Evolutionary conservation across 2,797 vertebrate species (phyloP).

Genomic region (Artibeus jamaicensis): DNA sequence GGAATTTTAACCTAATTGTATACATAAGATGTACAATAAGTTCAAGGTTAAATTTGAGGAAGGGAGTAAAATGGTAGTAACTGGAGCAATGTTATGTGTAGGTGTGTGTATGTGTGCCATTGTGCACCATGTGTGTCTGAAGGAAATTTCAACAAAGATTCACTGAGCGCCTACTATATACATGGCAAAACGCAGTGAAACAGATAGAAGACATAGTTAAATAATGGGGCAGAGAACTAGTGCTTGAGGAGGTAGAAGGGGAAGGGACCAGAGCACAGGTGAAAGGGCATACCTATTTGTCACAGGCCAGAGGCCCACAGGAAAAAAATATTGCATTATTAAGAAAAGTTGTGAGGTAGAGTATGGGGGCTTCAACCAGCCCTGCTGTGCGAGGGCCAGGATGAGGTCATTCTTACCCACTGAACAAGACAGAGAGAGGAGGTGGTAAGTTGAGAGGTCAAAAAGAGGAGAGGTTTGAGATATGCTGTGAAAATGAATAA

Average conservation of each 20-base stretch:
- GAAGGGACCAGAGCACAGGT: background rate
- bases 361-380: background rate
- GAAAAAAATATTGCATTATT: background rate
- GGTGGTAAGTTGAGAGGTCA: background rate
- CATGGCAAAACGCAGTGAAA: background rate
- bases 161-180: background rate
- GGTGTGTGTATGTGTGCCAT: background rate
- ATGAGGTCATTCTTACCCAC: background rate
- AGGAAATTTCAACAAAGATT: slow-evolving; percentile 13
- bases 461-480: slow-evolving; percentile 43
- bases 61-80: slow-evolving; percentile 1
- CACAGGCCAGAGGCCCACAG: background rate
- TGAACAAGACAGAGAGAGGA: background rate
- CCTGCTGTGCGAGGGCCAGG: background rate
- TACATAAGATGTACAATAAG: background rate
- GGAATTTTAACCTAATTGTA: background rate
- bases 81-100: background rate
- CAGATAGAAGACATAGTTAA: background rate
- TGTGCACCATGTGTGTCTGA: background rate
- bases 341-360: background rate
- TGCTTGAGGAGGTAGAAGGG: background rate
- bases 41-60: background rate
- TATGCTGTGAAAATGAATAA: slow-evolving; percentile 49
- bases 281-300: background rate
- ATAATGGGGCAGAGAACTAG: background rate